Evolutionary conservation across 1,140 invertebrate species (phyloP), one percentile per base, ranked within the genome.

Genomic region (Aphaenogaster ashmeadi): DNA sequence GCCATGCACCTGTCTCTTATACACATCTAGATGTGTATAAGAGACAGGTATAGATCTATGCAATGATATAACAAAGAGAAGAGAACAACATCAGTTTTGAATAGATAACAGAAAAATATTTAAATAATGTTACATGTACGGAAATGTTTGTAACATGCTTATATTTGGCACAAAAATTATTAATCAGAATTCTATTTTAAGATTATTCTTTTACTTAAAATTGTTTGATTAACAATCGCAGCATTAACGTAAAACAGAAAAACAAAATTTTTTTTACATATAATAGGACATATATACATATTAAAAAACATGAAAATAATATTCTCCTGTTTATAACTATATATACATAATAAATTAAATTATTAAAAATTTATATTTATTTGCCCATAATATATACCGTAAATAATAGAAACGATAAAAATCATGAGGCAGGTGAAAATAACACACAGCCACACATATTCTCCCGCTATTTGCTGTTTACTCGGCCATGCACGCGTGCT

Each of bases 401-500:
- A 52, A 66, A 54, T 0, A n/a, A 33, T 50, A 66, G 8, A 60
- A 21, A 54, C 11, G 8, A 52, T 52, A 38, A 52, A 60, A 81
- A 33, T 44, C n/a, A 47, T n/a, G 27, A 50, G 13, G 27, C 33
- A 54, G 8, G 33, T 60, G 27, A 47, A 74, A 80, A 38, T 1
- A 41, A 36, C 5, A 33, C 4, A 2, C n/a, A 58, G 9, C 13
- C 18, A 7, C 7, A 54, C 15, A 8, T 74, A 21, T 33, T 88
- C n/a, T 50, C 18, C 33, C 18, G 36, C 0, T 36, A 71, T 78
- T 62, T 69, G 27, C 52, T 77, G 56, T 85, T 66, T 60, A 47
- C 41, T 60, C 52, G 66, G 8, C 47, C 60, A 47, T 81, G 77
- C 41, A 88, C 74, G 52, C 50, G 81, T 56, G 66, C 87, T 52